Base-by-base conservation (phyloP, 2,113 vertebrate genomes). In the Nycticryphes semicollaris region DNA sequence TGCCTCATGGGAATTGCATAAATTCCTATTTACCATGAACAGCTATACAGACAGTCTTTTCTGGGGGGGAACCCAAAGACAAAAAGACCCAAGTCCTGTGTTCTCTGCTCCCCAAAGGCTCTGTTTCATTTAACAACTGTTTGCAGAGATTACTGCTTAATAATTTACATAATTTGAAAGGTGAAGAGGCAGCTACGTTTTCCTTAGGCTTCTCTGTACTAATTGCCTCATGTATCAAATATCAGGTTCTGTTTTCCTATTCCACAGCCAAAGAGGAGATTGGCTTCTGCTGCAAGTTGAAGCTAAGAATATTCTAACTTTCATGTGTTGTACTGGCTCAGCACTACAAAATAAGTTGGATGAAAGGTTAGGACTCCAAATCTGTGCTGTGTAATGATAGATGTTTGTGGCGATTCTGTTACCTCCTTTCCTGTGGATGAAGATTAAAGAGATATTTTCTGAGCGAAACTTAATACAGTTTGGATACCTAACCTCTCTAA, bases 221-320 rank as follows among this genome's bases (percentile, higher is more conserved):
- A 16, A 43, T 8, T 64, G 35, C 43, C 12, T 66, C 7, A 3
- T 20, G 16, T 53, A 45, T 90, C 51, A 59, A 10, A 35, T 47
- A 20, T 72, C n/a, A 23, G 0, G 0, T 50, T 53, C 12, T 88
- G n/a, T 33, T 10, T n/a, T 79, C 39, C 3, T 69, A 1, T 47
- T 43, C 14, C 24, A 24, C 12, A 45, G 18, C 33, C 12, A 33
- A 28, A 77, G 14, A 31, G 9, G 37, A 50, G 14, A 37, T 28
- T 93, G 19, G 24, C 10, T 51, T 84, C 23, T 45, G 7, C 45
- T 79, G 10, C 15, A 39, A 62, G 57, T 24, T 53, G 23, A 47
- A 78, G 12, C 30, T 15, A 67, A 64, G 27, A 28, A 19, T 62
- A 0, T 60, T 70, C 1, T 39, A 51, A 72, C 18, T 81, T 70